These are phyloP conservation scores for Perizoma affinitatum DNA, from an alignment of 2,888 invertebrate species.

Conservation along the genomic window DNA sequence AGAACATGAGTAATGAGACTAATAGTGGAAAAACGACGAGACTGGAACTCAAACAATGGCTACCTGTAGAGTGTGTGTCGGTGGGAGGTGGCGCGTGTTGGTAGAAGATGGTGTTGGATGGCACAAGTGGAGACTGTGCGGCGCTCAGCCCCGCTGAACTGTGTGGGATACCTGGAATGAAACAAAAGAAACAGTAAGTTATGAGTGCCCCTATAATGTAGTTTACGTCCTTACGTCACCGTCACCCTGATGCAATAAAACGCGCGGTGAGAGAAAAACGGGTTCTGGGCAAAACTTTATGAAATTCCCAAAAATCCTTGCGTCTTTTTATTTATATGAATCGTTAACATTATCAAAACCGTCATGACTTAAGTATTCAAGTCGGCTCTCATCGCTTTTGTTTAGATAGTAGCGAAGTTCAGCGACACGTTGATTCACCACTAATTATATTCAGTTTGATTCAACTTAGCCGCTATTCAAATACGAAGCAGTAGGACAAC, in stretches of 20 bases:
- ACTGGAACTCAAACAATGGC: conserved; percentile 4
- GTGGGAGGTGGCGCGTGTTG: conserved; percentile 76
- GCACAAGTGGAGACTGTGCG: conserved; percentile 73
- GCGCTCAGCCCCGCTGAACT: conserved; percentile 72
- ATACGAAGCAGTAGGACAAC: conserved; percentile 9
- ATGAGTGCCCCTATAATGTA: too few species aligned
- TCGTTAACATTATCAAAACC: conserved; percentile 18
- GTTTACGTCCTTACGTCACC: too few species aligned
- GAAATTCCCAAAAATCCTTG: too few species aligned
- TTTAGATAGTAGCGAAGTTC: conserved; percentile 33
- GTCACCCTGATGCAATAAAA: too few species aligned
- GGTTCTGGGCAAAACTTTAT: too few species aligned
- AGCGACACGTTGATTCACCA: conserved; percentile 32
- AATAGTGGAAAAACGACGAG: not conserved
- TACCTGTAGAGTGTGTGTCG: conserved; percentile 73
- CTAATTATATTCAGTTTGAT: conserved; percentile 35
- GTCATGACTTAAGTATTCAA: conserved; percentile 31
- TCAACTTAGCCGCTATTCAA: conserved; percentile 3
- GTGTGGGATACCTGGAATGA: conserved; percentile 72
- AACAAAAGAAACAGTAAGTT: not conserved
- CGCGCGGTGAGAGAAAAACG: too few species aligned
- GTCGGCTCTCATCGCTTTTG: conserved; percentile 35
- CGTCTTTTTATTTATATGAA: not conserved
- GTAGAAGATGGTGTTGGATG: conserved; percentile 81
- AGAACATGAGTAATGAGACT: too few species aligned